Percentiles rank a stretch among this genome's conserved stretches.
phyloP scores from a whole-genome alignment of 1,140 invertebrate species.

The Rhopalosiphum padi region DNA sequence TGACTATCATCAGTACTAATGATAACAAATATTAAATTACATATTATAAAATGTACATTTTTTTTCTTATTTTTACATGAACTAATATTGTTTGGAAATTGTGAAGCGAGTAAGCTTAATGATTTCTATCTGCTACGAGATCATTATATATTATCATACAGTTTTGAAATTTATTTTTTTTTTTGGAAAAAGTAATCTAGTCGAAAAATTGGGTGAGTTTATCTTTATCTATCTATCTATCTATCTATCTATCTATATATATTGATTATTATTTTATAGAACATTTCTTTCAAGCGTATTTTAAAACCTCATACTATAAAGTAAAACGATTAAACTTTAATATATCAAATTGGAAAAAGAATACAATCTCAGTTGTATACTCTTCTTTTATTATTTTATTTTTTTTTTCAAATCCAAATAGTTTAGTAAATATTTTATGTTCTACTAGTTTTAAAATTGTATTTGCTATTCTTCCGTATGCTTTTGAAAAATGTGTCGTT shows the following conservation, averaged over 20 bases:
- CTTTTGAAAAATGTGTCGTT: no score
- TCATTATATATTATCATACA: background rate
- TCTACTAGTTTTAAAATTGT: background rate
- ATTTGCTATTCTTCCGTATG: background rate
- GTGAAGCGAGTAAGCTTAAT: background rate
- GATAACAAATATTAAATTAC: no score
- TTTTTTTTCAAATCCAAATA: background rate
- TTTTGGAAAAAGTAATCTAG: background rate
- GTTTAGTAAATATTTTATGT: background rate
- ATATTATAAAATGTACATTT: background rate
- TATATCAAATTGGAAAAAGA: background rate
- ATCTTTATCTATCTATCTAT: no score
- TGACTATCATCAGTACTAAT: background rate
- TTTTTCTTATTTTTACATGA: background rate
- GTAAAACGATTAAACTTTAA: background rate
- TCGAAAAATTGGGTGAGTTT: background rate
- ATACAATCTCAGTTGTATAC: background rate
- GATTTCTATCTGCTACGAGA: background rate
- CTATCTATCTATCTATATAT: background rate
- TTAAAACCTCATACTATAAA: background rate
- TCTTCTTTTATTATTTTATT: background rate
- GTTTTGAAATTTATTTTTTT: background rate
- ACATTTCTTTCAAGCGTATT: background rate
- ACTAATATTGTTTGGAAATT: background rate
- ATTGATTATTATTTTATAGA: background rate